Base-by-base conservation (phyloP, 2,113 vertebrate species). In the Copsychus sechellarum region DNA sequence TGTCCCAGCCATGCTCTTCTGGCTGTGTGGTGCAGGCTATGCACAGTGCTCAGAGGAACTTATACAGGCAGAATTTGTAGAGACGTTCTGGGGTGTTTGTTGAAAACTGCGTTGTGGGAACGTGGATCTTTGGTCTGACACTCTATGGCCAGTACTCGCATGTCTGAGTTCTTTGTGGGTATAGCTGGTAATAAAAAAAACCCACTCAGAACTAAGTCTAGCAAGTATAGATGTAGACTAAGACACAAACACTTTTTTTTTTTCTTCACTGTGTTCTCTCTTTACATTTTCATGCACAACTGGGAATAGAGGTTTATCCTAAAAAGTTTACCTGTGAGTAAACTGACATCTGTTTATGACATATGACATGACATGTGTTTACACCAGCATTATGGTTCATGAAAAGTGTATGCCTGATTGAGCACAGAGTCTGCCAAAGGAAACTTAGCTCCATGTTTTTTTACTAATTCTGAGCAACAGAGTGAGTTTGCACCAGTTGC, bases 301-400 rank as follows among this genome's bases (percentile, higher is more conserved):
- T 92, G 90, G 95, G 94, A 92, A 83, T 92, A 92, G 88, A 88
- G 61, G 86, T 93, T 97, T 97, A 90, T 86, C 76, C 34, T 86
- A 64, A 95, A 93, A 94, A 88, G 51, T 94, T 96, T 94, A 96
- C 96, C 95, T 97, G 91, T 94, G 92, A 94, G 92, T 97, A 95
- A 96, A 94, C 86, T 93, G 88, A 83, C 94, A 96, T 97, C 88
- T 94, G 95, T 96, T 95, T 93, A 58, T 90, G 93, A 88, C 96
- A 93, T 94, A 95, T 92, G 95, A 97, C 85, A 80, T 80, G 92
- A 50, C 70, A 90, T 76, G 71, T 94, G 95, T 97, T 96, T 97
- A 92, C 5, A 1, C 72, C 34, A 92, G 92, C 72, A 53, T 92
- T 92, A 93, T 94, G 91, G 80, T 94, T 95, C 82, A 74, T 86